phyloP scores from a whole-genome alignment of 2,113 vertebrate species.

The Loxodonta africana region DNA sequence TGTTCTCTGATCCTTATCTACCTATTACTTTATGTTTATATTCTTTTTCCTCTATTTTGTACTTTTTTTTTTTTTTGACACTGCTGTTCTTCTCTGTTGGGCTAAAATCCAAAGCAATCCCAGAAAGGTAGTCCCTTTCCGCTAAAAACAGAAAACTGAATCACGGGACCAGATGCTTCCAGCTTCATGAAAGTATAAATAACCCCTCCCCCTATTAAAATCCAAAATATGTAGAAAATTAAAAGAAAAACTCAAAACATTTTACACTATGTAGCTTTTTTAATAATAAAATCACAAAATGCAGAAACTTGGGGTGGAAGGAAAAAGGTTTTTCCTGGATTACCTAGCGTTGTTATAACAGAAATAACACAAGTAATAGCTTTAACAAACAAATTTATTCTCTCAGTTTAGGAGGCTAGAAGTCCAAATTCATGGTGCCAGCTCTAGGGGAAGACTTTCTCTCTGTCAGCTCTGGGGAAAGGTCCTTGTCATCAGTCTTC shows the following conservation, averaged over 20 bases:
- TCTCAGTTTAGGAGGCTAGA: too few relatives aligned
- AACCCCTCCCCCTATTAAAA: neutral
- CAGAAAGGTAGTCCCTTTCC: neutral
- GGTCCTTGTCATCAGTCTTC: too few relatives aligned
- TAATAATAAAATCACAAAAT: conserved; percentile 39
- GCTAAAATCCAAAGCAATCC: neutral
- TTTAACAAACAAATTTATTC: too few relatives aligned
- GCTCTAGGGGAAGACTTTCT: too few relatives aligned
- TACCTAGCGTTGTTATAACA: too few relatives aligned
- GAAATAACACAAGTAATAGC: too few relatives aligned
- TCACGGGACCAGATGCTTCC: neutral
- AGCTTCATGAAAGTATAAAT: neutral
- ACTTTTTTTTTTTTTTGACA: too few relatives aligned
- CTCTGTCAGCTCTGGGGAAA: too few relatives aligned
- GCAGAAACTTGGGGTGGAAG: neutral
- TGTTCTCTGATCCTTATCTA: neutral
- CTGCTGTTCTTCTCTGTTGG: neutral
- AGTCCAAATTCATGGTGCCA: too few relatives aligned
- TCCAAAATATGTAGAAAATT: neutral
- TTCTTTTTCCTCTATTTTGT: neutral
- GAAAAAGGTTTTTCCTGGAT: too few relatives aligned
- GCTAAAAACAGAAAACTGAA: neutral
- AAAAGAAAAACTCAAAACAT: conserved; percentile 24
- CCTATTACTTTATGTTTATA: neutral
- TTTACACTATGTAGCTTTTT: neutral